Evolutionary conservation across 2,797 vertebrate genomes (phyloP).

Genomic region (Meriones psammophilus): DNA sequence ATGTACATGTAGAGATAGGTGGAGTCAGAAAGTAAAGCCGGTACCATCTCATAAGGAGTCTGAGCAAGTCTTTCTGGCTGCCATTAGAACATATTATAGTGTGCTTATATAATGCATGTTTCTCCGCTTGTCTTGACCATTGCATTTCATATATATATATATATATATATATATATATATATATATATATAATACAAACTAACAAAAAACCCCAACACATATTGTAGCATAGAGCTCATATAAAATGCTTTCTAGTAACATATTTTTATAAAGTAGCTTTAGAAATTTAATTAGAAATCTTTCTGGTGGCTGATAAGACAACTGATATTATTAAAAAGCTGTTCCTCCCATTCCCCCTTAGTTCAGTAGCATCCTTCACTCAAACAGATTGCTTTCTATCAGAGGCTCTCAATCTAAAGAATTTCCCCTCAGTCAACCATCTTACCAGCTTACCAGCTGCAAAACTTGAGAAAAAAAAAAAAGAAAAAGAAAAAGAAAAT

Average conservation of each 20-base stretch:
- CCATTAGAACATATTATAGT: not conserved
- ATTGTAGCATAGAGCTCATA: slow-evolving; percentile 57
- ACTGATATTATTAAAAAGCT: slow-evolving; percentile 69
- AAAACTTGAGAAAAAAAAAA: slow-evolving; percentile 73
- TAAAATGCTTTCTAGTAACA: slow-evolving; percentile 58
- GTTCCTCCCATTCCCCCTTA: slow-evolving; percentile 60
- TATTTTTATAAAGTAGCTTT: slow-evolving; percentile 74
- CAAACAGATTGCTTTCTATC: slow-evolving; percentile 78
- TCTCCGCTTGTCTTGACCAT: not conserved
- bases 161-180: too few relatives aligned
- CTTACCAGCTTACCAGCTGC: slow-evolving; percentile 77
- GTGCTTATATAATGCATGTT: not conserved
- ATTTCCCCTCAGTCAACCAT: slow-evolving; percentile 77
- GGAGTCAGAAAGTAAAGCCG: not conserved
- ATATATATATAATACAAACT: too few relatives aligned
- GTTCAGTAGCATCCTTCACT: slow-evolving; percentile 74
- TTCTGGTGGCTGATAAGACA: slow-evolving; percentile 75
- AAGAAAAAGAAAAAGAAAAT: slow-evolving; percentile 57
- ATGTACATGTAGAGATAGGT: not conserved
- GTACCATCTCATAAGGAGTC: not conserved
- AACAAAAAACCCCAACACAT: not conserved
- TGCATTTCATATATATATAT: not conserved
- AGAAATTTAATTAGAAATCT: slow-evolving; percentile 70
- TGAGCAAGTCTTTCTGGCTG: not conserved
- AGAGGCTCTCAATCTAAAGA: slow-evolving; percentile 71